A percentile compares a stretch with the other conserved stretches of the same genome.
Evolutionary conservation across 2,797 vertebrate genomes (phyloP).

Genomic region (Girardinus metallicus): DNA sequence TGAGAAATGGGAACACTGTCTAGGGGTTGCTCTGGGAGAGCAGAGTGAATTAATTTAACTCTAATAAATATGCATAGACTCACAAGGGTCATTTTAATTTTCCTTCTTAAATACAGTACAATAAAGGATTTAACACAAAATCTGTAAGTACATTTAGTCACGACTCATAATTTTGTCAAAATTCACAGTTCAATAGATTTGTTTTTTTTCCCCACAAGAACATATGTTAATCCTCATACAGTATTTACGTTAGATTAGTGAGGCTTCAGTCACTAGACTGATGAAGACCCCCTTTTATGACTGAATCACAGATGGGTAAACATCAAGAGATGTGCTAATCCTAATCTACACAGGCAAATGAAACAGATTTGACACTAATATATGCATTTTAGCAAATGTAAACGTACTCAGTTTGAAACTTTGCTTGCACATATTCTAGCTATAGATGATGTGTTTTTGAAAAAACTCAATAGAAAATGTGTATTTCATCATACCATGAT

Average conservation of each 20-base stretch:
- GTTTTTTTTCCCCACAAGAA: not conserved
- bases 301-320: not conserved
- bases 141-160: not conserved
- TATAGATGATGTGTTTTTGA: not conserved
- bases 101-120: not conserved
- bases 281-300: not conserved
- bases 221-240: not conserved
- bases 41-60: not conserved
- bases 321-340: not conserved
- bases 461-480: not conserved
- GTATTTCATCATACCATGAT: not conserved
- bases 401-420: no score
- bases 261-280: not conserved
- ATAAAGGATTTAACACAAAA: not conserved
- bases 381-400: not conserved
- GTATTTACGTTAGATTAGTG: not conserved
- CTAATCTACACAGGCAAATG: not conserved
- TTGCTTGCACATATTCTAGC: not conserved
- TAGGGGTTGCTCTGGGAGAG: not conserved
- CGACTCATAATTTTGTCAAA: not conserved
- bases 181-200: not conserved
- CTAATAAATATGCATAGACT: not conserved
- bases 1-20: conserved; percentile 5
- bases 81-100: not conserved
- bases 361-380: not conserved